Conservation (phyloP, 2,113 vertebrate species). For the Corythornis madagascariensis region DNA sequence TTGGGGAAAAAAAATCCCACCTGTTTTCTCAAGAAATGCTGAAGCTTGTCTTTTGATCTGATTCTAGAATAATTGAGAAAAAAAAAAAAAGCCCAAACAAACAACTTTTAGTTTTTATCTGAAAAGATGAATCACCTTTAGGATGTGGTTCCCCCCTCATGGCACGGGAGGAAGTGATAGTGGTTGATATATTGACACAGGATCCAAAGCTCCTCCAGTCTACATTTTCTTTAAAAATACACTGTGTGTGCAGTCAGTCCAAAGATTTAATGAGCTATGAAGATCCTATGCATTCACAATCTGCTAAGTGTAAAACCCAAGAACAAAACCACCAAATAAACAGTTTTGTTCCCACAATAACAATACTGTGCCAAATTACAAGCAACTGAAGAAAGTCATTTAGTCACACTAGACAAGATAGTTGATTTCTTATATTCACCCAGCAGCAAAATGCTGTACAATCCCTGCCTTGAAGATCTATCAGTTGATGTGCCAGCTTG, state of each 20-base stretch:
- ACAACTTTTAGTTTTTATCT: neutral
- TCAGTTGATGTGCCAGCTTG: neutral
- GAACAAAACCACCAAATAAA: neutral
- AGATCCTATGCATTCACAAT: neutral
- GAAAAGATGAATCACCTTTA: neutral
- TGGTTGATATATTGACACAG: neutral
- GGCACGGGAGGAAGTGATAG: neutral
- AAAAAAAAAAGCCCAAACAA: neutral
- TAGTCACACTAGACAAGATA: neutral
- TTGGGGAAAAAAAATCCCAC: neutral
- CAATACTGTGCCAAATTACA: neutral
- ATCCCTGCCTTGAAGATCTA: neutral
- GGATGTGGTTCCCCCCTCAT: neutral
- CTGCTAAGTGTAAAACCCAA: neutral
- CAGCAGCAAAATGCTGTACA: neutral
- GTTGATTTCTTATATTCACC: neutral
- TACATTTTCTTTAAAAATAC: neutral
- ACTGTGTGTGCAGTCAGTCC: neutral
- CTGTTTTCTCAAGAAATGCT: neutral
- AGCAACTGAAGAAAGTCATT: neutral
- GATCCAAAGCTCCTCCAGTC: neutral
- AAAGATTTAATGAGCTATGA: slow-evolving; percentile 13
- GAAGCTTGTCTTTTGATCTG: neutral
- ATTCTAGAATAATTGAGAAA: neutral
- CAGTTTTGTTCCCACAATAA: slow-evolving; percentile 1